Evolutionary conservation across 2,113 vertebrate genomes (phyloP).

Genomic region (Aspiorhynchus laticeps): DNA sequence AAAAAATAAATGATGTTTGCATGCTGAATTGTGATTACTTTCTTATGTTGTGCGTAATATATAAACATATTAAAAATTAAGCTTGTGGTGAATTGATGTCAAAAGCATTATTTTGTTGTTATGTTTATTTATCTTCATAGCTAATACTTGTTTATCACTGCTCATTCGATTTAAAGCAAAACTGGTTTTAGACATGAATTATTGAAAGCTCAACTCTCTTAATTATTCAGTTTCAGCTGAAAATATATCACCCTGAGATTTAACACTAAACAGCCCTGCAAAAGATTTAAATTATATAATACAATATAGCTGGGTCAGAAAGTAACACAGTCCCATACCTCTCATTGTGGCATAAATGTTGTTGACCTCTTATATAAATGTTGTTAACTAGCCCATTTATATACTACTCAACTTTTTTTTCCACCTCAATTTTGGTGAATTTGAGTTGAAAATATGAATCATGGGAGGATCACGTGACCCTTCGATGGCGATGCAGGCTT

Average conservation of each 20-base stretch:
- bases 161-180: slow-evolving; percentile 27
- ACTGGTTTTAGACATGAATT: slow-evolving; percentile 37
- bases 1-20: neutral
- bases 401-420: no score
- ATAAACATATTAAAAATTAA: neutral
- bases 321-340: neutral
- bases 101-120: neutral
- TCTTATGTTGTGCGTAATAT: neutral
- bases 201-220: slow-evolving; percentile 8
- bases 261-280: slow-evolving; percentile 1
- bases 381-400: no score
- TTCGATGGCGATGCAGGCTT: no score
- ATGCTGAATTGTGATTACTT: neutral
- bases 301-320: neutral
- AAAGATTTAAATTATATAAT: neutral
- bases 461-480: no score
- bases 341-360: neutral
- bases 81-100: neutral
- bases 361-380: neutral
- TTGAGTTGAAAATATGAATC: no score
- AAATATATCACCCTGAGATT: neutral
- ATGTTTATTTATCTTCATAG: neutral
- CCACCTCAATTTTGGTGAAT: no score
- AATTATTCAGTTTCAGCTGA: slow-evolving; percentile 34
- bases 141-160: slow-evolving; percentile 16